Evolutionary conservation across 2,888 invertebrate species (phyloP).

Genomic region (Euplagia quadripunctaria): DNA sequence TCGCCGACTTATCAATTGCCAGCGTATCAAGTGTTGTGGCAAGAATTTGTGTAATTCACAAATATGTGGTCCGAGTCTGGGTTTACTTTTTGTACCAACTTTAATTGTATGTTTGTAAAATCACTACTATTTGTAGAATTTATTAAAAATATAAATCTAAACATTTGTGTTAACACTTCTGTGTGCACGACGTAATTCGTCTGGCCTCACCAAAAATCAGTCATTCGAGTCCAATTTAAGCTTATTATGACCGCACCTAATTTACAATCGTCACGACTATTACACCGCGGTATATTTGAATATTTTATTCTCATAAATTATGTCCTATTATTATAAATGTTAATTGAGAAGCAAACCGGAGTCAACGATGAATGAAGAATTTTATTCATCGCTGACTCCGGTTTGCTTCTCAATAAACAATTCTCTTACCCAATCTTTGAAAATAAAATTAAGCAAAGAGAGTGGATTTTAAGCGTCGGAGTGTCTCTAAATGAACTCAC

Average conservation of each 20-base stretch:
- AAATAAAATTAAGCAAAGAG: not conserved
- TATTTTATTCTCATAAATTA: constrained; percentile 4
- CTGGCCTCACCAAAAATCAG: constrained; percentile 9
- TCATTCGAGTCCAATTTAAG: constrained; percentile 8
- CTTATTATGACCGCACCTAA: constrained; percentile 11
- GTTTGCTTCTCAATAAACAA: no score
- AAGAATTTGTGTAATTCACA: no score
- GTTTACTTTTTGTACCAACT: not conserved
- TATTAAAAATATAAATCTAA: not conserved
- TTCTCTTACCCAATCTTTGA: not conserved
- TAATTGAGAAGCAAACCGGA: no score
- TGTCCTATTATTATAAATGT: no score
- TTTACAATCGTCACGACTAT: constrained; percentile 7
- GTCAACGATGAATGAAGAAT: no score
- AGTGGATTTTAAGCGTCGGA: not conserved
- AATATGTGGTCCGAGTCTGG: not conserved
- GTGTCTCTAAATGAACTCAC: no score
- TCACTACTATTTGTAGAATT: not conserved
- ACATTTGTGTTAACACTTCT: not conserved
- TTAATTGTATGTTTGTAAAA: not conserved
- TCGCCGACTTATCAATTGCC: not conserved
- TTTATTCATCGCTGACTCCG: no score
- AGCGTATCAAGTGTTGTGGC: no score
- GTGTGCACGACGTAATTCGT: not conserved
- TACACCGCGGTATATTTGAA: constrained; percentile 1